phyloP scores from a whole-genome alignment of 2,888 invertebrate species.

The Aplocera efformata region DNA sequence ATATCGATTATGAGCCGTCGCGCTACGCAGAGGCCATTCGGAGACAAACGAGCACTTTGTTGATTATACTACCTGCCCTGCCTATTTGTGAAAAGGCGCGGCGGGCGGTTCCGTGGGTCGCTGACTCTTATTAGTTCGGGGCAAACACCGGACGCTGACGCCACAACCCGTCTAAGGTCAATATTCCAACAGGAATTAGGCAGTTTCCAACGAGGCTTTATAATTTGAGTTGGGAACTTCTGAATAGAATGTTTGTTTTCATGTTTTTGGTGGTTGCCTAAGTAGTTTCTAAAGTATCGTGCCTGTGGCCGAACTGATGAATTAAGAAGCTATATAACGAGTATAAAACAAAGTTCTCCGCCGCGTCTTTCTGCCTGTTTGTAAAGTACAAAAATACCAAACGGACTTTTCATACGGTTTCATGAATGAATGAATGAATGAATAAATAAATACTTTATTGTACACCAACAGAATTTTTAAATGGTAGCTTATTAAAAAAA shows the following conservation, averaged over 20 bases:
- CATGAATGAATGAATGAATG: too few species aligned
- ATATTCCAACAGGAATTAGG: neutral
- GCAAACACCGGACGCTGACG: slow-evolving; percentile 7
- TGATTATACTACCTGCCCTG: slow-evolving; percentile 32
- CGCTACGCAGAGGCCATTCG: slow-evolving; percentile 11
- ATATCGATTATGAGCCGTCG: slow-evolving; percentile 12
- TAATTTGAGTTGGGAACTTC: neutral
- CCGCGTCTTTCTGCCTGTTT: too few species aligned
- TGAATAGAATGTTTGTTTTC: neutral
- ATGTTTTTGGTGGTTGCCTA: neutral
- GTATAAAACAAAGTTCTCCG: too few species aligned
- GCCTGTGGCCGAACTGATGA: too few species aligned
- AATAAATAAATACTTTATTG: too few species aligned
- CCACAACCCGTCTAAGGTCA: slow-evolving; percentile 1
- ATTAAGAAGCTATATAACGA: too few species aligned
- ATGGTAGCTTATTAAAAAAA: too few species aligned
- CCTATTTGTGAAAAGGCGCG: slow-evolving; percentile 32
- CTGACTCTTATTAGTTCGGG: slow-evolving; percentile 25
- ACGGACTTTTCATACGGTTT: too few species aligned
- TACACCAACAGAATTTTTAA: too few species aligned
- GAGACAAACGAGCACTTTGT: slow-evolving; percentile 28
- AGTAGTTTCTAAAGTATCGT: too few species aligned
- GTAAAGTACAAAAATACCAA: too few species aligned
- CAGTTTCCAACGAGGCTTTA: neutral
- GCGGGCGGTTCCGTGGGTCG: slow-evolving; percentile 24